A percentile compares a stretch with the other conserved stretches of the same genome.
phyloP scores from a whole-genome alignment of 2,797 vertebrate species.

The Fistularia tabacaria region DNA sequence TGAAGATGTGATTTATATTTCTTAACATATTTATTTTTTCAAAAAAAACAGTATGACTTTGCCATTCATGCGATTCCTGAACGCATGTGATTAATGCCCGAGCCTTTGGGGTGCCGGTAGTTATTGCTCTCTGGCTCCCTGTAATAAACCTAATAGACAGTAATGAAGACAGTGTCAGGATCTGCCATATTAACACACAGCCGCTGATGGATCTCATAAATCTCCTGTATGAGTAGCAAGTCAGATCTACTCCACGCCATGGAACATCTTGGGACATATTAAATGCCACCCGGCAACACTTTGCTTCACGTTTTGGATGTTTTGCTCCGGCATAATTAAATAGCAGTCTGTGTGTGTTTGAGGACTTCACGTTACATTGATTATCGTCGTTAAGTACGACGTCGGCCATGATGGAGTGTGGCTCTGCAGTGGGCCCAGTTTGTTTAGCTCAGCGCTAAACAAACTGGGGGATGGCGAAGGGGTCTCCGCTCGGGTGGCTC shows the following conservation, averaged over 20 bases:
- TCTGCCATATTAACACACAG: background rate
- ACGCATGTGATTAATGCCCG: too few relatives aligned
- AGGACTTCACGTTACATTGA: conserved; percentile 27
- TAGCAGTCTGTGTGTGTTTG: conserved; percentile 21
- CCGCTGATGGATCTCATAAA: conserved; percentile 14
- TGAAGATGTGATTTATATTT: too few relatives aligned
- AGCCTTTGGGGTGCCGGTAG: too few relatives aligned
- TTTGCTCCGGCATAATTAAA: conserved; percentile 32
- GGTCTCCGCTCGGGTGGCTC: conserved; percentile 14
- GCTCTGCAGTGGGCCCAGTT: conserved; percentile 25
- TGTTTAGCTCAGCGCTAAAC: background rate
- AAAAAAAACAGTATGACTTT: too few relatives aligned
- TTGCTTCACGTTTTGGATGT: conserved; percentile 8
- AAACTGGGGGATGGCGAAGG: conserved; percentile 1
- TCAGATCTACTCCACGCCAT: conserved; percentile 13
- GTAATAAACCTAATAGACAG: too few relatives aligned
- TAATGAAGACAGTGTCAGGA: background rate
- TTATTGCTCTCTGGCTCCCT: too few relatives aligned
- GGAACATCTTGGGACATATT: conserved; percentile 32
- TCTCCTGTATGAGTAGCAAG: conserved; percentile 3
- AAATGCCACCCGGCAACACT: conserved; percentile 21
- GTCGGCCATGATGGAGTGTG: conserved; percentile 33
- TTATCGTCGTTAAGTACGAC: conserved; percentile 43
- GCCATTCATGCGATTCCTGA: too few relatives aligned
- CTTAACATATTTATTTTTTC: too few relatives aligned